Percentiles rank a stretch among this genome's conserved stretches.
Conservation (phyloP, 2,113 vertebrate species). For the Caretta caretta region DNA sequence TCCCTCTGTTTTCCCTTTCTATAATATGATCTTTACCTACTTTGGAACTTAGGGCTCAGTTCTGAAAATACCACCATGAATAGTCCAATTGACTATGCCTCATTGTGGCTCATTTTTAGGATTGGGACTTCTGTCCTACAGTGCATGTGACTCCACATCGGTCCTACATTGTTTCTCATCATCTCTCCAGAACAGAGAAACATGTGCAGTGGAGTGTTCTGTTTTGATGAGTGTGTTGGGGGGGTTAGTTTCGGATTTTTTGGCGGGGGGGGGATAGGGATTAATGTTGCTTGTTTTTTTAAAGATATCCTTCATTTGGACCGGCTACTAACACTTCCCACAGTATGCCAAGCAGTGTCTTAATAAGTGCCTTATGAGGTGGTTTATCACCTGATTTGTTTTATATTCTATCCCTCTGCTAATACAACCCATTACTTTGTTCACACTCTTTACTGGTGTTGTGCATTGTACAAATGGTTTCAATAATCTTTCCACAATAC, state of each 20-base stretch:
- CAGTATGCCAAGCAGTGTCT: background rate
- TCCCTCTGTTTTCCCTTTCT: background rate
- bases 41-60: background rate
- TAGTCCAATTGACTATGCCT: background rate
- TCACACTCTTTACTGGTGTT: background rate
- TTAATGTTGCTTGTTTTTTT: background rate
- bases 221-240: background rate
- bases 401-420: background rate
- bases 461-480: constrained; percentile 5
- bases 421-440: background rate
- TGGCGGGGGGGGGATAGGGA: no score
- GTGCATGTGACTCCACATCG: background rate
- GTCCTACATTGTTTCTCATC: background rate
- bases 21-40: background rate
- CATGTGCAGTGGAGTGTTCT: background rate
- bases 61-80: background rate
- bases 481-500: background rate
- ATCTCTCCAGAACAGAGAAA: background rate
- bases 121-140: background rate
- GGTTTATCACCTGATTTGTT: background rate
- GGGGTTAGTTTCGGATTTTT: background rate
- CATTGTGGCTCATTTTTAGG: no score
- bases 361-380: background rate
- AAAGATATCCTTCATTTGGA: background rate
- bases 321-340: background rate